Evolutionary conservation across 2,888 invertebrate species (phyloP).

Genomic region (Nysson spinosus): DNA sequence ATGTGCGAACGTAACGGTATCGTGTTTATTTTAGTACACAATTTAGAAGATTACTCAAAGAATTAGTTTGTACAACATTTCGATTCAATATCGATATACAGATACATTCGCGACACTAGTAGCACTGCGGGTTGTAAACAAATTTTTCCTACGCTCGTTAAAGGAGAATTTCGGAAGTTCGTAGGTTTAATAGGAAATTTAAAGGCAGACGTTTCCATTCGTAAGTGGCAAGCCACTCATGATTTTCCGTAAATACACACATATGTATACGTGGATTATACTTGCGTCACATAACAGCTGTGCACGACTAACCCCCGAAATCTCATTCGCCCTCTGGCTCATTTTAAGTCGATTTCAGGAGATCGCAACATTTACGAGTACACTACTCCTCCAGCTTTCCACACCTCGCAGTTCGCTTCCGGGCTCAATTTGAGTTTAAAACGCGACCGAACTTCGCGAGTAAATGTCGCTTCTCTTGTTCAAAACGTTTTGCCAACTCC

Average conservation of each 20-base stretch:
- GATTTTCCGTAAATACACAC: too few relatives aligned
- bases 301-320: slow-evolving; percentile 13
- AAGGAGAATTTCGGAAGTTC: slow-evolving; percentile 35
- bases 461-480: background rate
- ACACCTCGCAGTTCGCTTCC: background rate
- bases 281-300: slow-evolving; percentile 27
- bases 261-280: slow-evolving; percentile 1
- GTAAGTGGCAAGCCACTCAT: background rate
- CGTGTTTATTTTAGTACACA: too few relatives aligned
- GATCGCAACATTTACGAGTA: slow-evolving; percentile 34
- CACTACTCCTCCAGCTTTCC: background rate
- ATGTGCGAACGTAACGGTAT: too few relatives aligned
- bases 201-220: background rate
- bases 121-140: background rate
- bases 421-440: slow-evolving; percentile 47
- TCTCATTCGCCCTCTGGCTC: slow-evolving; percentile 22
- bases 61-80: too few relatives aligned
- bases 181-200: slow-evolving; percentile 33
- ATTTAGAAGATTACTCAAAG: too few relatives aligned
- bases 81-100: slow-evolving; percentile 2
- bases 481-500: background rate
- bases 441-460: slow-evolving; percentile 1
- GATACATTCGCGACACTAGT: background rate
- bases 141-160: slow-evolving; percentile 21
- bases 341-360: slow-evolving; percentile 56